Evolutionary conservation across 2,797 vertebrate species (phyloP).

Genomic region (Rhynchotus rufescens): DNA sequence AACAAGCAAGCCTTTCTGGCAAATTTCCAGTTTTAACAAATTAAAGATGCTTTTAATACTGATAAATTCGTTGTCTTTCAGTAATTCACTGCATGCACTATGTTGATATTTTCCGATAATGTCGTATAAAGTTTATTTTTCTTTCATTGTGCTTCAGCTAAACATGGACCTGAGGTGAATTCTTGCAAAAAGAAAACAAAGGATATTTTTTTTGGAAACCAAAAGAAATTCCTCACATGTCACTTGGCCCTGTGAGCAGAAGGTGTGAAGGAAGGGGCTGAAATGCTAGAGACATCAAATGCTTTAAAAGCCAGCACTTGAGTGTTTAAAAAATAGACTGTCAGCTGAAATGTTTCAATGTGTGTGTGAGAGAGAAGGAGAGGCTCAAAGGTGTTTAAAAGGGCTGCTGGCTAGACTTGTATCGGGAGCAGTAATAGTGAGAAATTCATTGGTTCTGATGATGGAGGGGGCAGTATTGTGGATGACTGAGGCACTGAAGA

Average conservation of each 20-base stretch:
- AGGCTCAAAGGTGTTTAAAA: conserved; percentile 67
- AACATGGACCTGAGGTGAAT: conserved; percentile 10
- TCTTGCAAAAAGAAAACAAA: conserved; percentile 58
- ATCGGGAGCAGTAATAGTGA: conserved; percentile 25
- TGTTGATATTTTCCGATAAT: conserved; percentile 24
- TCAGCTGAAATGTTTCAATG: conserved; percentile 63
- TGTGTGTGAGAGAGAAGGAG: conserved; percentile 33
- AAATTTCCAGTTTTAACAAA: conserved; percentile 46
- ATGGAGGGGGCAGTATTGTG: conserved; percentile 44
- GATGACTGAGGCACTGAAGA: neutral
- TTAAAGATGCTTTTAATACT: conserved; percentile 16
- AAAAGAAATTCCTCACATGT: conserved; percentile 45
- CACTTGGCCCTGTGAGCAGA: conserved; percentile 43
- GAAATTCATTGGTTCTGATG: conserved; percentile 28
- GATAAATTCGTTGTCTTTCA: conserved; percentile 39
- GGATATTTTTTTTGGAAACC: conserved; percentile 9
- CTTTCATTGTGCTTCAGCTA: neutral
- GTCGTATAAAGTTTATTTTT: conserved; percentile 25
- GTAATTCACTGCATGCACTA: neutral
- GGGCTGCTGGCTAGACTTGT: conserved; percentile 34
- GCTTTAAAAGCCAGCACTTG: conserved; percentile 46
- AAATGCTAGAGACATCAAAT: conserved; percentile 68
- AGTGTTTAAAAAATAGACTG: conserved; percentile 68
- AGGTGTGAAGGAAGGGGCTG: conserved; percentile 61
- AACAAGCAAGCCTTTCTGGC: neutral